A percentile compares a stretch with the other conserved stretches of the same genome.
These are phyloP conservation scores for Sebastes fasciatus DNA, from an alignment of 2,113 vertebrate genomes.

Conservation along the genomic window DNA sequence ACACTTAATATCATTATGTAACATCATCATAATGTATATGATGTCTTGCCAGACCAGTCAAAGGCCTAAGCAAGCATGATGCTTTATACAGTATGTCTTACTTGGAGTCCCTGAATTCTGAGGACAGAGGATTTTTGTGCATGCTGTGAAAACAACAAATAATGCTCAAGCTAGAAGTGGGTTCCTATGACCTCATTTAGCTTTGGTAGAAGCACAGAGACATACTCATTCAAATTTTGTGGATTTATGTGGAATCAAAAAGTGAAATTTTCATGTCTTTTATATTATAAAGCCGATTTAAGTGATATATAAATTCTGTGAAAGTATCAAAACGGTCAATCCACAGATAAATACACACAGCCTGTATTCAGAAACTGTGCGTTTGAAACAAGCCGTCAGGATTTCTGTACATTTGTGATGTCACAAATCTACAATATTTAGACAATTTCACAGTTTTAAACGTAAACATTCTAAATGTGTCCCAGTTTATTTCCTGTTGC, in stretches of 20 bases:
- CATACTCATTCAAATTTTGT: not conserved
- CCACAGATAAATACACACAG: no score
- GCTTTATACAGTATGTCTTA: no score
- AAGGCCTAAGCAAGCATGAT: not conserved
- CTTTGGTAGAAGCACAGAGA: not conserved
- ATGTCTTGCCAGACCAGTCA: not conserved
- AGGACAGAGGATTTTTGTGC: not conserved
- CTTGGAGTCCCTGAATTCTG: no score
- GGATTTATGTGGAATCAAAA: not conserved
- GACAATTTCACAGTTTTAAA: no score
- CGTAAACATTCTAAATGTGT: no score
- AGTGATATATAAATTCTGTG: not conserved
- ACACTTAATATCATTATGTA: not conserved
- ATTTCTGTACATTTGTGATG: no score
- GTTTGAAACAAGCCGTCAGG: no score
- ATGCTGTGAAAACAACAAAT: not conserved
- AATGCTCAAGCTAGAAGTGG: not conserved
- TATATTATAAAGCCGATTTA: not conserved
- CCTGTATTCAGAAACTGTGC: no score
- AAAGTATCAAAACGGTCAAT: no score
- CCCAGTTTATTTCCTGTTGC: no score
- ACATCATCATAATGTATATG: not conserved
- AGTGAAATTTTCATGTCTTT: not conserved
- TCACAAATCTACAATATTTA: no score
- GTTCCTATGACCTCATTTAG: not conserved